Evolutionary conservation across 1,140 invertebrate species (phyloP), one percentile per base, ranked within the genome.

Genomic region (Trichonephila inaurata): DNA sequence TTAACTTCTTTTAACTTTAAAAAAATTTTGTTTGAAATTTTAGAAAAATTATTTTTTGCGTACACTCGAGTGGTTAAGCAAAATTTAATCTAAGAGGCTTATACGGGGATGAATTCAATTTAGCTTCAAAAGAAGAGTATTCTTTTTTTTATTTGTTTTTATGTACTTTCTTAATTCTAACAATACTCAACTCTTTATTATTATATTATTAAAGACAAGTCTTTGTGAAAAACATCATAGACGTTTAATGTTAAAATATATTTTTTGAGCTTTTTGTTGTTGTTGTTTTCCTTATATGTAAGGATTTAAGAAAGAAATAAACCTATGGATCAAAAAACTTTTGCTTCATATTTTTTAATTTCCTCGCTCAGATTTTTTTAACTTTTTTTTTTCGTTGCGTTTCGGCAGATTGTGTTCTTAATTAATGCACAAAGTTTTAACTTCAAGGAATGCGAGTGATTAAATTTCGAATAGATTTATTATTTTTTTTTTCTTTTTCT

Each of bases 401-500:
- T 40, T 40, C 28, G 14, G 33, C 12, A 77, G 72, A 28, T 77
- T 77, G 72, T 40, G 24, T 77, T 40, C 72, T 77, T 77, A 77
- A 77, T 77, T 77, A 77, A 77, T 77, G 72, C 28, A 33, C 14
- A 6, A 33, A 77, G 28, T 77, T 77, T 77, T 77, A 77, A 77
- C 33, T 77, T 77, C 28, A 18, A 77, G 72, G 72, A 77, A 77
- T 40, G 28, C 72, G 72, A 77, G 72, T 77, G 72, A 77, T 77
- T 77, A 77, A 77, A 77, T 77, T 77, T 77, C 72, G 33, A 28
- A 18, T 77, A 77, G 7, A 18, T 77, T 28, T 28, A 28, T 28
- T 28, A 28, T 28, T 28, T 77, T 77, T 40, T n/a, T 77, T 40
- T 33, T 72, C n/a, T 40, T 7, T 33, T 33, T 77, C 33, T 77